phyloP scores from a whole-genome alignment of 2,113 vertebrate genomes.

The Sphyrna mokarran region DNA sequence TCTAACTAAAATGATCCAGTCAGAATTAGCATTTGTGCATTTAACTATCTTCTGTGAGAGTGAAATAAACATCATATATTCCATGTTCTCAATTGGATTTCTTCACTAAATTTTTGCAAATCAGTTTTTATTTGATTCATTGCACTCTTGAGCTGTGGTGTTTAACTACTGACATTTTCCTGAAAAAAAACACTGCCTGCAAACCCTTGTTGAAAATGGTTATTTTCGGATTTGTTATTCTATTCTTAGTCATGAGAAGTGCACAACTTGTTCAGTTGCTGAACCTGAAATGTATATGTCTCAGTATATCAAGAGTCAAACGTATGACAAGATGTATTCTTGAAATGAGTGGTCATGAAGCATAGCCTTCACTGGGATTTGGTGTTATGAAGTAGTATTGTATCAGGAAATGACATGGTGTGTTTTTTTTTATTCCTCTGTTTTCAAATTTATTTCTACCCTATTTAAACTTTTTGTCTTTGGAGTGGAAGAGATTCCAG shows the following conservation, averaged over 20 bases:
- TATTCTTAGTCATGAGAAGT: background rate
- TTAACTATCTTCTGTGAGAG: background rate
- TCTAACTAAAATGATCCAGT: background rate
- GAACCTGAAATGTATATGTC: background rate
- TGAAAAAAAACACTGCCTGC: background rate
- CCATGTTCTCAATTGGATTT: background rate
- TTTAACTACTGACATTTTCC: background rate
- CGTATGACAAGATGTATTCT: background rate
- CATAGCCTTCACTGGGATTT: background rate
- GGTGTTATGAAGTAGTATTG: background rate
- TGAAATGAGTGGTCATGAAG: background rate
- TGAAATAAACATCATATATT: background rate
- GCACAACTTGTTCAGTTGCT: background rate
- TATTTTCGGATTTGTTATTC: constrained; percentile 10
- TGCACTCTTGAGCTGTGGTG: background rate
- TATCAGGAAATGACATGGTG: background rate
- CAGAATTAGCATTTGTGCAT: background rate
- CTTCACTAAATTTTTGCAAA: background rate
- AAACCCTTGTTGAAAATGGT: background rate
- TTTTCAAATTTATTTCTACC: background rate
- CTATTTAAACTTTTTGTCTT: background rate
- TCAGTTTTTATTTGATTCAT: background rate
- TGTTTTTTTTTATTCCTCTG: background rate
- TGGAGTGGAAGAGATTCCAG: background rate
- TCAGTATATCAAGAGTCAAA: background rate